A percentile compares a stretch with the other conserved stretches of the same genome.
phyloP scores from a whole-genome alignment of 64 coral and sea anemone species.

The Trachythela sp. region DNA sequence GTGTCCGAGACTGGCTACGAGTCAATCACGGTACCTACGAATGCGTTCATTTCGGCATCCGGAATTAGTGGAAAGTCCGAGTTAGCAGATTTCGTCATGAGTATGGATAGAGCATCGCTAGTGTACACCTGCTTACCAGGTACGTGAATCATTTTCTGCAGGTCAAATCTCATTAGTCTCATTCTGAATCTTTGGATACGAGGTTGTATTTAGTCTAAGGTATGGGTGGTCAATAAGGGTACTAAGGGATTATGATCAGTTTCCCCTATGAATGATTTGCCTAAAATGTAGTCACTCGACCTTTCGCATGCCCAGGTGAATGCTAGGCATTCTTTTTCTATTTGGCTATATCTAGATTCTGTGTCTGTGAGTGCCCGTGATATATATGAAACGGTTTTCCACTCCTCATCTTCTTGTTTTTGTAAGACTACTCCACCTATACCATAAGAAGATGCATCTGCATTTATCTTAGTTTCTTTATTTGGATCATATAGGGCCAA shows the following conservation, averaged over 20 bases:
- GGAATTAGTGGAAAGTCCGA: no score
- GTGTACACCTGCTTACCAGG: no score
- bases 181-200: background rate
- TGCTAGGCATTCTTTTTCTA: constrained; percentile 1
- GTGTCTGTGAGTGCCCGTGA: background rate
- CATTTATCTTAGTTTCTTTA: background rate
- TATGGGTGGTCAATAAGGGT: background rate
- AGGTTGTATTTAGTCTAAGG: background rate
- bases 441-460: constrained; percentile 7
- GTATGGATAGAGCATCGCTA: no score
- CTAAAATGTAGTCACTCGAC: constrained; percentile 11
- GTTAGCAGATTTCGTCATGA: no score
- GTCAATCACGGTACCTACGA: no score
- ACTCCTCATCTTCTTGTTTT: background rate
- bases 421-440: background rate
- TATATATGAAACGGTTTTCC: background rate
- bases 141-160: no score
- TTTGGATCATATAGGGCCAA: background rate
- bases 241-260: constrained; percentile 8
- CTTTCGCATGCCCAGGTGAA: constrained; percentile 7
- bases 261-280: background rate
- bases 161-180: no score
- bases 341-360: constrained; percentile 4
- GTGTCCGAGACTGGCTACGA: no score
- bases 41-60: no score